Conservation (phyloP, 2,888 invertebrate species). For the Chalcis sispes region DNA sequence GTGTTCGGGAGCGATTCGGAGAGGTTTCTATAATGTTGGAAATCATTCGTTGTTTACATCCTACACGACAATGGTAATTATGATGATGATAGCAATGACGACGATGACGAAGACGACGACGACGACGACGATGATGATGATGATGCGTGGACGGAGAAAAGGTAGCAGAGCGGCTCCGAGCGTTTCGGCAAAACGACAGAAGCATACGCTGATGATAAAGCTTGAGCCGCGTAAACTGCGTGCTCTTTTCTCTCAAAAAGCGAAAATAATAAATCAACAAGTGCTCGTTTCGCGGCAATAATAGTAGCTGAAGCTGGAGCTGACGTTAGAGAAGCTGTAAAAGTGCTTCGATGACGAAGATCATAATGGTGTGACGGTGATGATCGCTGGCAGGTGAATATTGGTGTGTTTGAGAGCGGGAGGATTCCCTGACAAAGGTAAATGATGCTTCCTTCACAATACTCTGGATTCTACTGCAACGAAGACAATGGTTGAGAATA, state of each 20-base stretch:
- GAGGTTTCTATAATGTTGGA: not conserved
- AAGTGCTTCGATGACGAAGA: slow-evolving; percentile 32
- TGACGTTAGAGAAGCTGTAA: slow-evolving; percentile 18
- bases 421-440: slow-evolving; percentile 56
- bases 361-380: slow-evolving; percentile 37
- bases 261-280: too few species aligned
- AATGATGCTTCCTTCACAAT: slow-evolving; percentile 57
- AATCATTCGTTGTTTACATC: not conserved
- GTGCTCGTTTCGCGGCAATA: slow-evolving; percentile 29
- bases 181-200: slow-evolving; percentile 5
- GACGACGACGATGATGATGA: slow-evolving; percentile 22
- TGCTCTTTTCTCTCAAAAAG: slow-evolving; percentile 12
- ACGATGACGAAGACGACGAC: slow-evolving; percentile 32
- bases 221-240: slow-evolving; percentile 21
- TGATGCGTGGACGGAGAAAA: slow-evolving; percentile 24
- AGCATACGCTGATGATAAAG: slow-evolving; percentile 23
- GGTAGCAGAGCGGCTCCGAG: not conserved
- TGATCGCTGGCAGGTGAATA: slow-evolving; percentile 32
- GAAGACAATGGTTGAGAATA: slow-evolving; percentile 49
- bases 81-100: not conserved
- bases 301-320: slow-evolving; percentile 1
- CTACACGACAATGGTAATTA: not conserved
- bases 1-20: not conserved
- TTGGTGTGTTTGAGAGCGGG: slow-evolving; percentile 38
- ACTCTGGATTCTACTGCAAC: slow-evolving; percentile 54